Conservation (phyloP, 2,888 invertebrate species). For the Tetragonisca angustula region DNA sequence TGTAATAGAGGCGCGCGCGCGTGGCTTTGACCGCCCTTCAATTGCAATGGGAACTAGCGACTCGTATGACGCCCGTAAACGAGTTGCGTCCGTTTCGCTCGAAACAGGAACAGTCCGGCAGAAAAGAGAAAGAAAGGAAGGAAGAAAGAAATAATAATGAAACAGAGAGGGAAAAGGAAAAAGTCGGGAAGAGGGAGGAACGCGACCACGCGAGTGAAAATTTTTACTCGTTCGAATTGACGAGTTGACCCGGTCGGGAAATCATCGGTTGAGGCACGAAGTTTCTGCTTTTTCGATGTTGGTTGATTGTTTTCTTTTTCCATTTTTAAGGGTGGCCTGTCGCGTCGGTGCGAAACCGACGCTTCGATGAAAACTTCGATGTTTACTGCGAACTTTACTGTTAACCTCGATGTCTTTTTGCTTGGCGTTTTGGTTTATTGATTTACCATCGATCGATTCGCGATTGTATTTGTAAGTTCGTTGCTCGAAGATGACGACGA, state of each 20-base stretch:
- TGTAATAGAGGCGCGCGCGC: slow-evolving; percentile 43
- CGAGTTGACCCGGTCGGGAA: slow-evolving; percentile 19
- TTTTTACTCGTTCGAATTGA: slow-evolving; percentile 48
- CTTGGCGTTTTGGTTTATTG: neutral
- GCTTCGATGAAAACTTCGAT: too few relatives aligned
- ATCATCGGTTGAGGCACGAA: slow-evolving; percentile 29
- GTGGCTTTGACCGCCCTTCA: slow-evolving; percentile 77
- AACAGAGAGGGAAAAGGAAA: neutral
- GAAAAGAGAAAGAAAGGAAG: neutral
- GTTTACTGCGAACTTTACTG: too few relatives aligned
- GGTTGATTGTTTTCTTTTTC: neutral
- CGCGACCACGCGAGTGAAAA: slow-evolving; percentile 58
- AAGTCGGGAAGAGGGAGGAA: neutral
- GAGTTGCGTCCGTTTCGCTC: slow-evolving; percentile 70
- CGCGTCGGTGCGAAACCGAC: too few relatives aligned
- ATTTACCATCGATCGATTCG: neutral
- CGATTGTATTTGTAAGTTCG: neutral
- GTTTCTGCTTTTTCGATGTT: neutral
- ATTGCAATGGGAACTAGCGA: slow-evolving; percentile 74
- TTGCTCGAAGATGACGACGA: neutral
- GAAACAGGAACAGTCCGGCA: slow-evolving; percentile 21
- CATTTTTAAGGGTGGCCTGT: neutral
- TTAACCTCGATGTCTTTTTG: neutral
- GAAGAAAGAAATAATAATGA: neutral
- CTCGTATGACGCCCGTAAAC: slow-evolving; percentile 69